A percentile compares a stretch with the other conserved stretches of the same genome.
Conservation (phyloP, 2,113 vertebrate genomes). For the Rafetus swinhoei region DNA sequence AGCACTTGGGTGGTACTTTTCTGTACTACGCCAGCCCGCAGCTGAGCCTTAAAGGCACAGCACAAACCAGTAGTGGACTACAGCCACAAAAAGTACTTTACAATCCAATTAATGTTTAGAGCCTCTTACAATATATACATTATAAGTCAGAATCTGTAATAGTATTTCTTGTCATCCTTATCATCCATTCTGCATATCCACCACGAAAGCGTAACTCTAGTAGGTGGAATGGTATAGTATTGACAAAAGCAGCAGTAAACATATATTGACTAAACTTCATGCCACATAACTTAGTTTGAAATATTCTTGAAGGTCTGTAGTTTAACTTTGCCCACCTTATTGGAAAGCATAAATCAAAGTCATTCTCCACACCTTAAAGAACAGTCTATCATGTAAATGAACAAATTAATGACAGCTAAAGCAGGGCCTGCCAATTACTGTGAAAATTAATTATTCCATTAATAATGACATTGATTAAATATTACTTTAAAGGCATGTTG, state of each 20-base stretch:
- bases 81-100: not conserved
- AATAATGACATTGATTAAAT: slow-evolving; percentile 62
- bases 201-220: not conserved
- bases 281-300: slow-evolving; percentile 13
- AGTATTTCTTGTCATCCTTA: not conserved
- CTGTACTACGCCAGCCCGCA: not conserved
- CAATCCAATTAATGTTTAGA: not conserved
- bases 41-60: not conserved
- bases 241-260: not conserved
- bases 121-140: not conserved
- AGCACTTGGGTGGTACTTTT: not conserved
- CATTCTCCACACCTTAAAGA: not conserved
- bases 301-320: not conserved
- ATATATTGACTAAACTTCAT: slow-evolving; percentile 6
- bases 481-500: slow-evolving; percentile 69
- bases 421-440: slow-evolving; percentile 58
- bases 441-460: slow-evolving; percentile 71
- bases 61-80: not conserved
- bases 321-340: slow-evolving; percentile 28
- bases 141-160: not conserved
- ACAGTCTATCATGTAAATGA: slow-evolving; percentile 18
- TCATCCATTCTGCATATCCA: not conserved
- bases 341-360: slow-evolving; percentile 1
- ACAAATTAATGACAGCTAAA: slow-evolving; percentile 56
- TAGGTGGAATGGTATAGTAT: not conserved